Percentiles rank a stretch among this genome's conserved stretches.
Evolutionary conservation across 2,888 invertebrate species (phyloP).

Genomic region (Cordilura impudica): DNA sequence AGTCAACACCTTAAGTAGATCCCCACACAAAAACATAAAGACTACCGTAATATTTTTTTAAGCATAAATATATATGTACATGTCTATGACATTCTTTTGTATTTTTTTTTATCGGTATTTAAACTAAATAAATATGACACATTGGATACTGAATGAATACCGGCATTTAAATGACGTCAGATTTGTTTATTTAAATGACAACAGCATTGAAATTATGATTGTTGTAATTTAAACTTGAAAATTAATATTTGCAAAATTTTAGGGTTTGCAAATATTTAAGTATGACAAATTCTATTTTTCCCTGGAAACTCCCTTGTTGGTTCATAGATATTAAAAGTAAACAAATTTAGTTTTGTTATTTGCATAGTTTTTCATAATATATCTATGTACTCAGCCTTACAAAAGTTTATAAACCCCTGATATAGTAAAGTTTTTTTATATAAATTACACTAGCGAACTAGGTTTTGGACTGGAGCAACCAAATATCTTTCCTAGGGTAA

Average conservation of each 20-base stretch:
- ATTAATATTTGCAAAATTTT: slow-evolving; percentile 18
- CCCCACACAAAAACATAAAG: neutral
- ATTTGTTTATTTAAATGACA: slow-evolving; percentile 13
- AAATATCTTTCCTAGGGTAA: no score
- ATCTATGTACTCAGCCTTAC: no score
- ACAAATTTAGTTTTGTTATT: no score
- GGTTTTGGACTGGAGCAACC: no score
- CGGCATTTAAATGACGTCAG: slow-evolving; percentile 39
- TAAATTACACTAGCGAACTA: no score
- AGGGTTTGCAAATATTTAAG: neutral
- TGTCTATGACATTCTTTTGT: slow-evolving; percentile 11
- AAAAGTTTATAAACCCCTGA: no score
- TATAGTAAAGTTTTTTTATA: no score
- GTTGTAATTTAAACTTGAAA: slow-evolving; percentile 55
- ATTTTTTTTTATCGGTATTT: slow-evolving; percentile 10
- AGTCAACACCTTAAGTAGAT: neutral
- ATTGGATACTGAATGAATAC: slow-evolving; percentile 20
- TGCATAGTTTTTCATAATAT: no score
- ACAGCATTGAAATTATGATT: slow-evolving; percentile 41
- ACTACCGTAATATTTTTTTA: neutral
- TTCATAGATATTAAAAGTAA: neutral
- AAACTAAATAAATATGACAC: slow-evolving; percentile 19
- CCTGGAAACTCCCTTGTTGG: neutral
- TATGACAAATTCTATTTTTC: neutral
- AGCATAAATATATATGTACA: neutral